Percentiles rank a stretch among this genome's conserved stretches.
Evolutionary conservation across 2,113 vertebrate species (phyloP).

Genomic region (Percina caprodes): DNA sequence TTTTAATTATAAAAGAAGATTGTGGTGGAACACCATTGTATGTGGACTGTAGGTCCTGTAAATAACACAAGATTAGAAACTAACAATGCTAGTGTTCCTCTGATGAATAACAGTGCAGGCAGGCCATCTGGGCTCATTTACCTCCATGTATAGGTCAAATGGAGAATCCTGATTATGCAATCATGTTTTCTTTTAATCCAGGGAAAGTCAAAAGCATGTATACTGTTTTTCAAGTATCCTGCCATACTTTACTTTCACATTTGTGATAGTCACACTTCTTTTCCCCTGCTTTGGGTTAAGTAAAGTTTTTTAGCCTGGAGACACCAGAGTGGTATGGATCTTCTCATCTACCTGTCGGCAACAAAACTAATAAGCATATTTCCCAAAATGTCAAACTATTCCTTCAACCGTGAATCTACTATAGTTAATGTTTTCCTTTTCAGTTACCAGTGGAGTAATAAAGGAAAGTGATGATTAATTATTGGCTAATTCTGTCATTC

Average conservation of each 20-base stretch:
- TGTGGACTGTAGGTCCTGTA: conserved; percentile 38
- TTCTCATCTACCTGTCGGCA: not conserved
- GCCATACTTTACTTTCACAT: not conserved
- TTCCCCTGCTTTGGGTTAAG: not conserved
- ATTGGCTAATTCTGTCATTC: conserved; percentile 2
- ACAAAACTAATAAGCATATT: not conserved
- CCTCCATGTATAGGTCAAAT: conserved; percentile 14
- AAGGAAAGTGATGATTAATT: not conserved
- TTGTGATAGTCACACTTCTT: not conserved
- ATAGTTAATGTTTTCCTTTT: too few species aligned
- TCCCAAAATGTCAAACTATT: not conserved
- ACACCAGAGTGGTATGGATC: not conserved
- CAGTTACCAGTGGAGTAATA: not conserved
- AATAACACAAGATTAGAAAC: conserved; percentile 49
- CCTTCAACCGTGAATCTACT: not conserved
- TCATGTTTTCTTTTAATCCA: conserved; percentile 26
- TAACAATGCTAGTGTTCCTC: conserved; percentile 1
- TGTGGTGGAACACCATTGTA: conserved; percentile 1
- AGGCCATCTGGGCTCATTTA: conserved; percentile 33
- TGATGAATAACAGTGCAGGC: conserved; percentile 9
- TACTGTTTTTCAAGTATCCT: not conserved
- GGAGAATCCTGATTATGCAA: conserved; percentile 37
- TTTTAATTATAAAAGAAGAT: conserved; percentile 15
- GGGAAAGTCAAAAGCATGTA: not conserved
- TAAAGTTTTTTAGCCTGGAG: not conserved